Base-by-base conservation (phyloP, 2,888 invertebrate species). In the Oscheius sp. region DNA sequence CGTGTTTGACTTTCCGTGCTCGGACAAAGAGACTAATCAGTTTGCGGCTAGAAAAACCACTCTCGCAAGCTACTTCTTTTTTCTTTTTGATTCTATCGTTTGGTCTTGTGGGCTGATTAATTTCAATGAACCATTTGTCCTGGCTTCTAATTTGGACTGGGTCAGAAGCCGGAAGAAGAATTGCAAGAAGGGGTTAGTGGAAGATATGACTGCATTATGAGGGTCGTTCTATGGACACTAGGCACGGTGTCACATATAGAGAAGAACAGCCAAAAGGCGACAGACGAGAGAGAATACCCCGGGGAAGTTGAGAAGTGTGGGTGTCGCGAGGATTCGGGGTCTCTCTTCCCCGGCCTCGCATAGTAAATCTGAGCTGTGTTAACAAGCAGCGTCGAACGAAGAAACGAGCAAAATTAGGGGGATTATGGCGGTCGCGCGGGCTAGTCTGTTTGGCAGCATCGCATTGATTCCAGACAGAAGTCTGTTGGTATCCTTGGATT, bases 381-480 rank as follows among this genome's bases (percentile, higher is more conserved):
- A 69, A 69, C 69, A 56, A 69, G 69, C 56, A 69, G 69, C 56
- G 69, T 41, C 55, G 43, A 69, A 56, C 69, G 55, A 69, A 69
- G 69, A 69, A 69, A 69, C 56, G 69, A 56, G 56, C 69, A 69
- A 69, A 69, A 69, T 69, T 69, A 69, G 69, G 56, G 69, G 69
- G 69, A 69, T 69, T 69, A 69, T 69, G 45, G 69, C 55, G 45
- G 69, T 56, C 69, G 69, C 55, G 55, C 55, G 45, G 56, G 35
- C 56, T 55, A 69, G 55, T 55, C 69, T 56, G 69, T 69, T 69
- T 69, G 69, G 69, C 69, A 56, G 69, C 55, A 35, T 56, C 69
- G 69, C 69, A 69, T 69, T 69, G 70, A 70, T 70, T 61, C 45
- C 55, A 56, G 35, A 53, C 66, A 66, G 66, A 66, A 66, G 66